Percentiles rank a stretch among this genome's conserved stretches.
These are phyloP conservation scores for Nycticebus coucang DNA, from an alignment of 2,113 vertebrate species.

Conservation along the genomic window DNA sequence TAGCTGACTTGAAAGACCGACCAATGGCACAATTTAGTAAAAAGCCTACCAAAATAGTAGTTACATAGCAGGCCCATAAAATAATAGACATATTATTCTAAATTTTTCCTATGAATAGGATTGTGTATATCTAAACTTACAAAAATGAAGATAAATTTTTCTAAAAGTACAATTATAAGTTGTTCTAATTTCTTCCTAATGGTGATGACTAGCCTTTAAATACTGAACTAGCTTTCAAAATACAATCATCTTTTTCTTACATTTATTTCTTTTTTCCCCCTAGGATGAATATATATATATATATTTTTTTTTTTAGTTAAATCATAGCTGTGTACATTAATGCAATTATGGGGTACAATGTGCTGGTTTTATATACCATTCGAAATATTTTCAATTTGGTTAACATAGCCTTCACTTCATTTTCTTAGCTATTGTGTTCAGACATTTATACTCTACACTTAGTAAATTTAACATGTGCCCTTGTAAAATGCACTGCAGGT, in stretches of 20 bases:
- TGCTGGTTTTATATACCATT: too few species aligned
- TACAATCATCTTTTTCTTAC: background rate
- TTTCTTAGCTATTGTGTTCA: too few species aligned
- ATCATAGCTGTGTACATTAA: too few species aligned
- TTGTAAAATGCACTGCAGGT: too few species aligned
- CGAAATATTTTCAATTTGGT: too few species aligned
- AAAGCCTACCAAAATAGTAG: background rate
- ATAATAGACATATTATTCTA: background rate
- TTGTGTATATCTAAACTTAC: background rate
- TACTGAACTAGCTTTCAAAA: background rate
- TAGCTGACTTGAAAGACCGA: background rate
- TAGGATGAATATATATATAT: too few species aligned
- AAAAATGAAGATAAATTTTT: background rate
- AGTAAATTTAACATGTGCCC: too few species aligned
- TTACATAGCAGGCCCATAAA: background rate
- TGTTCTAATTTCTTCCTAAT: background rate
- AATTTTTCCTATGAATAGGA: background rate
- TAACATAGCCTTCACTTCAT: too few species aligned
- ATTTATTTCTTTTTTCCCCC: background rate
- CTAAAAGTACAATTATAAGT: background rate
- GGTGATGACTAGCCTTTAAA: background rate
- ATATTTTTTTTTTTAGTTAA: too few species aligned
- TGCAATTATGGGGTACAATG: too few species aligned
- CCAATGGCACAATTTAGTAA: background rate
- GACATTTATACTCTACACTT: too few species aligned